Conservation (phyloP, 30 jellyfish, hydroid and myxozoan genomes). For the Morbakka virulenta region DNA sequence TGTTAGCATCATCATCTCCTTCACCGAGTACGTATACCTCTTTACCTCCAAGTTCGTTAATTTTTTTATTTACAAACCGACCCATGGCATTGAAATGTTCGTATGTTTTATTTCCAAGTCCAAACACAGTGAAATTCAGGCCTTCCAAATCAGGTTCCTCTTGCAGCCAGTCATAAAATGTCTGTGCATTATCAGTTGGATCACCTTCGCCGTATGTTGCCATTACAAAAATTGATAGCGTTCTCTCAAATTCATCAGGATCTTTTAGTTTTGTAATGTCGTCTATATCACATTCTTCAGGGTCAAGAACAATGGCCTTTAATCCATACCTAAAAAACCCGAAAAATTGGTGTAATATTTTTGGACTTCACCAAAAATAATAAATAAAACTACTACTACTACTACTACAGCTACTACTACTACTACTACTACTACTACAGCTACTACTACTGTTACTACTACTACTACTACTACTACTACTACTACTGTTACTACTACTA, state of each 20-base stretch:
- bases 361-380: neutral
- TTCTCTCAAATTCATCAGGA: slow-evolving; percentile 44
- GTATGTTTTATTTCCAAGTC: slow-evolving; percentile 93
- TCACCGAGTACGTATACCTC: slow-evolving; percentile 84
- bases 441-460: neutral
- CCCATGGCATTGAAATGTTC: slow-evolving; percentile 92
- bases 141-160: slow-evolving; percentile 80
- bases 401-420: neutral
- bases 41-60: slow-evolving; percentile 77
- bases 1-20: slow-evolving; percentile 98
- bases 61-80: slow-evolving; percentile 70
- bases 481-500: no score
- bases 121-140: slow-evolving; percentile 83
- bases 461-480: neutral
- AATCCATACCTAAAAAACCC: slow-evolving; percentile 41
- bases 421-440: neutral
- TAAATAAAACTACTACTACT: no score
- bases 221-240: slow-evolving; percentile 68
- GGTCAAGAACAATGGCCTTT: slow-evolving; percentile 89
- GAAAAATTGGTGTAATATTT: neutral
- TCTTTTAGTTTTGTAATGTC: slow-evolving; percentile 55
- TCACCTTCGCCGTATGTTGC: slow-evolving; percentile 99
- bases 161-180: slow-evolving; percentile 84
- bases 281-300: slow-evolving; percentile 88
- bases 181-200: slow-evolving; percentile 98